These are phyloP conservation scores for Drosophila prolongata DNA, from an alignment of 2,888 invertebrate species.

Conservation along the genomic window DNA sequence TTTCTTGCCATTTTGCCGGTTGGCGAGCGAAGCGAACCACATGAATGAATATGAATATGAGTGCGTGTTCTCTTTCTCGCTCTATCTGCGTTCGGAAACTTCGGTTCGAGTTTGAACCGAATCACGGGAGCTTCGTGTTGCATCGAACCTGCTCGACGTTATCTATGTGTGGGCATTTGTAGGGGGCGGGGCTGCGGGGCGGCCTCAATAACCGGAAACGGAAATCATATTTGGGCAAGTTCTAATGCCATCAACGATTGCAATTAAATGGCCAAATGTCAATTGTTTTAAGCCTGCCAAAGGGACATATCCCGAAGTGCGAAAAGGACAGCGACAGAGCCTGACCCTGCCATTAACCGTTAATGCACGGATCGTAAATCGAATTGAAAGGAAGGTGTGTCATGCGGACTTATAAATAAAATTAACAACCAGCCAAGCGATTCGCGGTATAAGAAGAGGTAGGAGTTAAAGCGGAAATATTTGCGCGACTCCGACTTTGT, in stretches of 20 bases:
- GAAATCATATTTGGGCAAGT: slow-evolving; percentile 63
- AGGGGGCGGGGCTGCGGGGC: neutral
- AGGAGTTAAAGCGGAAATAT: slow-evolving; percentile 69
- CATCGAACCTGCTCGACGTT: slow-evolving; percentile 65
- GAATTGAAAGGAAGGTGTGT: slow-evolving; percentile 72
- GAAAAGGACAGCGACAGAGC: neutral
- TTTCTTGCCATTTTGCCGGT: slow-evolving; percentile 73
- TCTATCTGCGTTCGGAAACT: slow-evolving; percentile 11
- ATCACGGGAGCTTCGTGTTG: slow-evolving; percentile 65
- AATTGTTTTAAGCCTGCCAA: slow-evolving; percentile 53
- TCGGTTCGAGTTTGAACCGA: slow-evolving; percentile 50
- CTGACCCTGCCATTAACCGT: slow-evolving; percentile 61
- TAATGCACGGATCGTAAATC: slow-evolving; percentile 67
- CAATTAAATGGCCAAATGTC: slow-evolving; percentile 50
- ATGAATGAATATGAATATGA: slow-evolving; percentile 69
- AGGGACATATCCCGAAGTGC: neutral
- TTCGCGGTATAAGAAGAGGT: neutral
- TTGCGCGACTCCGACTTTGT: slow-evolving; percentile 49
- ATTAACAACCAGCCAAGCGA: slow-evolving; percentile 64
- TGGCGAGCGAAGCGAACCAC: slow-evolving; percentile 42
- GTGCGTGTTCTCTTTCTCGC: slow-evolving; percentile 12
- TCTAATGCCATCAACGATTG: slow-evolving; percentile 50
- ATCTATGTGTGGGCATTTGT: neutral
- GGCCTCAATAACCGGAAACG: slow-evolving; percentile 57
- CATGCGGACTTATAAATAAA: slow-evolving; percentile 79